Evolutionary conservation across 2,888 invertebrate species (phyloP).

Genomic region (Marasmarcha lunaedactyla): DNA sequence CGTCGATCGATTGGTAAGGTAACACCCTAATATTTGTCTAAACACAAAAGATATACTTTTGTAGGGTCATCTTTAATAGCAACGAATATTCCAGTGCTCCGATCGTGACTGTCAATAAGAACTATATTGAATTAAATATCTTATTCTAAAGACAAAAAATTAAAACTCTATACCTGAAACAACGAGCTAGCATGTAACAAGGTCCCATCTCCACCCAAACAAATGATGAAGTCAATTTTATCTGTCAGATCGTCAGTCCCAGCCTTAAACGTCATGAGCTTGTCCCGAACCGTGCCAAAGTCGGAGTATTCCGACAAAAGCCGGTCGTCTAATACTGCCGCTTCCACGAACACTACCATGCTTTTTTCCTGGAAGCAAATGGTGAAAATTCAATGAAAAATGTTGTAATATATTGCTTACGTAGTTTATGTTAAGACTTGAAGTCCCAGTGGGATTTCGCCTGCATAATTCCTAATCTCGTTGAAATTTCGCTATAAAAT

Average conservation of each 20-base stretch:
- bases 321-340: constrained; percentile 89
- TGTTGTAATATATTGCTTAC: background rate
- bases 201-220: constrained; percentile 97
- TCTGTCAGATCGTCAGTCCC: constrained; percentile 95
- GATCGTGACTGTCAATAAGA: no score
- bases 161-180: constrained; percentile 82
- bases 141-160: no score
- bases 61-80: no score
- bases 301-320: constrained; percentile 79
- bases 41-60: no score
- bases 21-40: no score
- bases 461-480: no score
- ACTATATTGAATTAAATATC: no score
- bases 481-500: no score
- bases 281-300: constrained; percentile 82
- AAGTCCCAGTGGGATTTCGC: no score
- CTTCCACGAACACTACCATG: constrained; percentile 96
- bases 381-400: background rate
- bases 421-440: no score
- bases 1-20: no score
- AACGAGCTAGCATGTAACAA: constrained; percentile 93
- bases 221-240: constrained; percentile 96
- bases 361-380: constrained; percentile 85
- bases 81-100: no score
- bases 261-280: constrained; percentile 88